Evolutionary conservation across 2,888 invertebrate species (phyloP).

Genomic region (Drosophila villosipedis): DNA sequence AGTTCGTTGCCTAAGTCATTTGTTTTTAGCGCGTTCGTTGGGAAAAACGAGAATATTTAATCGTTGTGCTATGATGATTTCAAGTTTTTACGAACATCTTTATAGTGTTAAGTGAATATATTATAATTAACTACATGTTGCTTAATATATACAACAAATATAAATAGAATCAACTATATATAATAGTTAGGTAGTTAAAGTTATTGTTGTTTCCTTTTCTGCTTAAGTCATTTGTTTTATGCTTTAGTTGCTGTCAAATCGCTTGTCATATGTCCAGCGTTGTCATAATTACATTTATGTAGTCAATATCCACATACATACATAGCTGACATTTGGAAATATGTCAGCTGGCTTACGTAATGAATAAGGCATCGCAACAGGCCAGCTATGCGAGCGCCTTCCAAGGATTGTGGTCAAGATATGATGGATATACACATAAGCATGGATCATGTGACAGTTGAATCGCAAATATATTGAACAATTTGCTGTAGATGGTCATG

Average conservation of each 20-base stretch:
- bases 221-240: constrained; percentile 54
- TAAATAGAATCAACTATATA: background rate
- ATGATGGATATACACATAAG: constrained; percentile 77
- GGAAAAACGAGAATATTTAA: background rate
- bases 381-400: constrained; percentile 33
- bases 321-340: constrained; percentile 67
- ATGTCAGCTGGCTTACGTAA: constrained; percentile 66
- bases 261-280: constrained; percentile 55
- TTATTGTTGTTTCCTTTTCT: background rate
- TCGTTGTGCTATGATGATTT: background rate
- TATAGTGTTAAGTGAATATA: background rate
- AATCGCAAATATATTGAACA: constrained; percentile 70
- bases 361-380: constrained; percentile 62
- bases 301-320: constrained; percentile 55
- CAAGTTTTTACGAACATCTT: background rate
- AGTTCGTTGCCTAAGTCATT: constrained; percentile 56
- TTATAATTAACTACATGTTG: background rate
- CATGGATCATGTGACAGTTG: constrained; percentile 61
- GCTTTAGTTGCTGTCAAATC: constrained; percentile 30
- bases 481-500: constrained; percentile 72
- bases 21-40: constrained; percentile 15
- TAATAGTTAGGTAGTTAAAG: background rate
- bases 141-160: background rate
- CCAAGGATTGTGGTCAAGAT: constrained; percentile 47
- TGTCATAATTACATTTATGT: constrained; percentile 77